These are phyloP conservation scores for Anseranas semipalmata DNA, from an alignment of 2,113 vertebrate species.

Conservation along the genomic window DNA sequence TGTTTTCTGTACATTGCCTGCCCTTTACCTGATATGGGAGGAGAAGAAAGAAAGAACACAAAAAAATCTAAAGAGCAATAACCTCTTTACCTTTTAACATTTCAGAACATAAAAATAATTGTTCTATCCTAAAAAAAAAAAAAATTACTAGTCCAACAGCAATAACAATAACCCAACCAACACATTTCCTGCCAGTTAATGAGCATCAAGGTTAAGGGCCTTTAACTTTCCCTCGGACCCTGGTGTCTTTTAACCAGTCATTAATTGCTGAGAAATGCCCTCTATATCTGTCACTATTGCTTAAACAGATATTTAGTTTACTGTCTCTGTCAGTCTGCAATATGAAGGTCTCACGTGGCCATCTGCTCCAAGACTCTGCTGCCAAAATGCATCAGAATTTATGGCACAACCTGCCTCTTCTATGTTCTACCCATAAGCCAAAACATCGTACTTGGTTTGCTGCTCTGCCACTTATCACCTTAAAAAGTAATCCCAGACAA, in stretches of 20 bases:
- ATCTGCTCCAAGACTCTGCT: slow-evolving; percentile 24
- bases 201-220: slow-evolving; percentile 26
- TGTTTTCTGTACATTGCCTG: background rate
- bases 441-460: slow-evolving; percentile 19
- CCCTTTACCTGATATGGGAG: background rate
- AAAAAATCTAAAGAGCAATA: background rate
- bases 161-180: slow-evolving; percentile 20
- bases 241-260: slow-evolving; percentile 31
- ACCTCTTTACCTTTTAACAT: slow-evolving; percentile 2
- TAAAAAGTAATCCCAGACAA: slow-evolving; percentile 7
- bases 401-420: background rate
- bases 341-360: slow-evolving; percentile 32
- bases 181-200: slow-evolving; percentile 37
- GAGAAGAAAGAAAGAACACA: background rate
- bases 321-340: slow-evolving; percentile 41
- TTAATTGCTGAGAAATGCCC: slow-evolving; percentile 56
- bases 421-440: slow-evolving; percentile 14
- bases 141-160: background rate
- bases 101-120: slow-evolving; percentile 25
- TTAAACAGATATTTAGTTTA: slow-evolving; percentile 52
- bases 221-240: slow-evolving; percentile 4
- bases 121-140: background rate
- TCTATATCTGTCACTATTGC: slow-evolving; percentile 6
- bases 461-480: background rate
- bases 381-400: background rate